These are phyloP conservation scores for Tiliacea citrago DNA, from an alignment of 2,888 invertebrate species.

Conservation along the genomic window DNA sequence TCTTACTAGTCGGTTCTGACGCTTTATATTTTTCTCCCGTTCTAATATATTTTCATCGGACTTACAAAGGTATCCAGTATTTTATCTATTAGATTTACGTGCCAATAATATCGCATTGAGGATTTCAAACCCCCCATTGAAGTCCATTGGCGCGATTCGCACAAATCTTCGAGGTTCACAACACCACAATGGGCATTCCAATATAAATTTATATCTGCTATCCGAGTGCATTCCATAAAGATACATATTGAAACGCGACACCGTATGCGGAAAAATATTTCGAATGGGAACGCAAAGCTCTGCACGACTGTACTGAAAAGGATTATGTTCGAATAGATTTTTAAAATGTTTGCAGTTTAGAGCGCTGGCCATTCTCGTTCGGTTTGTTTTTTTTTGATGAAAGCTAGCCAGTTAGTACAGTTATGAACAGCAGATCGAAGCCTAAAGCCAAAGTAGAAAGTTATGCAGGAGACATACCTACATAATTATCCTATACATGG, in stretches of 20 bases:
- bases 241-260: slow-evolving; percentile 59
- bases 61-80: slow-evolving; percentile 45
- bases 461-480: too few relatives aligned
- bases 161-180: slow-evolving; percentile 70
- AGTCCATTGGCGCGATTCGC: slow-evolving; percentile 55
- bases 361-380: slow-evolving; percentile 21
- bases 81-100: slow-evolving; percentile 60
- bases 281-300: slow-evolving; percentile 53
- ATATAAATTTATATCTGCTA: slow-evolving; percentile 71
- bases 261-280: slow-evolving; percentile 65
- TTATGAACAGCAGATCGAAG: slow-evolving; percentile 11
- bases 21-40: slow-evolving; percentile 22
- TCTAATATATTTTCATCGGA: slow-evolving; percentile 36
- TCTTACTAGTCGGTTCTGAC: not conserved
- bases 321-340: slow-evolving; percentile 60
- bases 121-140: slow-evolving; percentile 56
- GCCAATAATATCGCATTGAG: slow-evolving; percentile 56
- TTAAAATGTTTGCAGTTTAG: slow-evolving; percentile 54
- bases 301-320: slow-evolving; percentile 50
- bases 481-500: too few relatives aligned
- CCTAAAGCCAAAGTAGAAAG: not conserved
- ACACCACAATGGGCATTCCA: slow-evolving; percentile 71
- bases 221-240: slow-evolving; percentile 63
- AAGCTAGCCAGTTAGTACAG: slow-evolving; percentile 28
- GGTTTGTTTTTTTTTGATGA: slow-evolving; percentile 36